A percentile compares a stretch with the other conserved stretches of the same genome.
Evolutionary conservation across 2,888 invertebrate genomes (phyloP).

Genomic region (Epistrophe eligans): DNA sequence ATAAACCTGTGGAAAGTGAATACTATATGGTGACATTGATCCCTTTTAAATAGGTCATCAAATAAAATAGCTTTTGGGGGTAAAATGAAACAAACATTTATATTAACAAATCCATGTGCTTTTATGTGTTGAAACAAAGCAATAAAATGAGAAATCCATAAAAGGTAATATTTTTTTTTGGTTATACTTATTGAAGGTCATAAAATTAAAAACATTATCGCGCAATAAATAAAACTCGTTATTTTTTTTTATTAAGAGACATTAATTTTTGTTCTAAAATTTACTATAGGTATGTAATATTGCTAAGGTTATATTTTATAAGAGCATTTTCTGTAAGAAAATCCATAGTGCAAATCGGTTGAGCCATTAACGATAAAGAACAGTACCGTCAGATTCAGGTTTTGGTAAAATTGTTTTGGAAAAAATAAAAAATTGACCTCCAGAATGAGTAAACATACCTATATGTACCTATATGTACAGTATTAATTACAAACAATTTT

Average conservation of each 20-base stretch:
- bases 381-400: too few species aligned
- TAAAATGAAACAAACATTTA: not conserved
- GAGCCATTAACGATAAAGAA: too few species aligned
- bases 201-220: not conserved
- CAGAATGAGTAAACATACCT: too few species aligned
- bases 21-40: conserved; percentile 21
- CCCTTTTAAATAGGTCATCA: conserved; percentile 26
- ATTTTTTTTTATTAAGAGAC: not conserved
- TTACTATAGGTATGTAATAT: too few species aligned
- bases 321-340: too few species aligned
- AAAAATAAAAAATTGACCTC: too few species aligned
- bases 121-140: not conserved
- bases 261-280: too few species aligned
- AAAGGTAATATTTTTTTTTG: not conserved
- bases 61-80: not conserved
- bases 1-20: conserved; percentile 27
- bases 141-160: not conserved
- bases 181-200: not conserved
- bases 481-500: too few species aligned
- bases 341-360: too few species aligned
- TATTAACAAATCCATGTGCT: not conserved
- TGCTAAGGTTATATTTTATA: too few species aligned
- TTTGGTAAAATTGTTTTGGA: too few species aligned
- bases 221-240: not conserved
- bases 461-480: too few species aligned